phyloP scores from a whole-genome alignment of 2,888 invertebrate species.

The Drosophila eohydei region DNA sequence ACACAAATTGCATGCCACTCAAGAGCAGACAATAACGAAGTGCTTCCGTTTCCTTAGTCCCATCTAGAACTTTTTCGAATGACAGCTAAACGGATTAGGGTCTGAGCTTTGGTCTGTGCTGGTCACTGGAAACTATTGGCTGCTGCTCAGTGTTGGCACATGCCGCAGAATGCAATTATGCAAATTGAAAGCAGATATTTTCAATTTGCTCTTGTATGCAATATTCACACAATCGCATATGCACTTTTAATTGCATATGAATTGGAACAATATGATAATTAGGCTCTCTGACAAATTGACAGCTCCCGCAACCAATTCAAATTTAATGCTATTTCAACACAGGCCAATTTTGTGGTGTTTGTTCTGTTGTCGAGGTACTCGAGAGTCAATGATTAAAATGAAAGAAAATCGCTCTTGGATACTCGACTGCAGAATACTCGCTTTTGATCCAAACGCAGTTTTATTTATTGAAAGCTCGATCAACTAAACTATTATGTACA shows the following conservation, averaged over 20 bases:
- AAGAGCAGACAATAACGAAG: constrained; percentile 29
- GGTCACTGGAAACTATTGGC: not conserved
- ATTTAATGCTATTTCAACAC: not conserved
- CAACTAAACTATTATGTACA: accelerated
- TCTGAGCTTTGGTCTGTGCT: not conserved
- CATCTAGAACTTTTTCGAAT: not conserved
- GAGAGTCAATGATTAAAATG: not conserved
- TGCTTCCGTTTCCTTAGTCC: constrained; percentile 16
- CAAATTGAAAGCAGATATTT: constrained; percentile 32
- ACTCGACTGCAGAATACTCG: not conserved
- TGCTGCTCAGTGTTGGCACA: constrained; percentile 5
- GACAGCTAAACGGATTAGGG: constrained; percentile 3
- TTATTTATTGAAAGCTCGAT: not conserved
- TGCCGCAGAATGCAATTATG: constrained; percentile 37
- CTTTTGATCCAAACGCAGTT: not conserved
- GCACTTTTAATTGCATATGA: not conserved
- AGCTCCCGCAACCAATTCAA: not conserved
- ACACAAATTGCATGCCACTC: constrained; percentile 33
- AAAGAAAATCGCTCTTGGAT: too few relatives aligned
- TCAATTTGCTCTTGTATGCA: constrained; percentile 14
- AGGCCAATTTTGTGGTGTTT: not conserved
- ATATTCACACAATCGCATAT: not conserved
- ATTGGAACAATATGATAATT: constrained; percentile 35
- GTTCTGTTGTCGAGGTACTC: not conserved
- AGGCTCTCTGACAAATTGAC: not conserved